phyloP scores from a whole-genome alignment of 2,113 vertebrate genomes.

The Platysteira castanea region DNA sequence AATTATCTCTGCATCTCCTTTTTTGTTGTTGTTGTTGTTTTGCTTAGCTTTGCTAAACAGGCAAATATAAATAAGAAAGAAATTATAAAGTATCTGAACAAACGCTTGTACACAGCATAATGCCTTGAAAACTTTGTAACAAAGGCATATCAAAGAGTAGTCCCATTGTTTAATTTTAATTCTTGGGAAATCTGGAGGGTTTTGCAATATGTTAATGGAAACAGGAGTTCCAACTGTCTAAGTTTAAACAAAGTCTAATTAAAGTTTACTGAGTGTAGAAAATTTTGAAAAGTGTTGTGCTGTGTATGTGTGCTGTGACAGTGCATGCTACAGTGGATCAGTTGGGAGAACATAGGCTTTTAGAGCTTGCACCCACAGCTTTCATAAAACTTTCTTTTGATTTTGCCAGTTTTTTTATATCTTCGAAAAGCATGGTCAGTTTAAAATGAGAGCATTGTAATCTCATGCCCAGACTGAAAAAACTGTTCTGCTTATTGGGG shows the following conservation, averaged over 20 bases:
- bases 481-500: background rate
- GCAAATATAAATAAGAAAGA: background rate
- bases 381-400: background rate
- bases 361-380: background rate
- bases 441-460: background rate
- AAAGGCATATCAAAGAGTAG: background rate
- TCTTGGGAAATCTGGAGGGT: background rate
- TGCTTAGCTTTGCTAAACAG: background rate
- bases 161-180: background rate
- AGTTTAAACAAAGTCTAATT: background rate
- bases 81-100: background rate
- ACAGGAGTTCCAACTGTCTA: background rate
- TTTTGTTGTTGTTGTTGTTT: background rate
- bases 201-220: background rate
- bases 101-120: background rate
- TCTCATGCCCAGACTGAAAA: background rate
- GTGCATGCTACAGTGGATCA: background rate
- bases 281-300: background rate
- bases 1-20: background rate
- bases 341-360: background rate
- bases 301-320: background rate
- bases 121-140: background rate
- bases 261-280: background rate
- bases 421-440: background rate
- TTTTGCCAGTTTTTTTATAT: background rate